Evolutionary conservation across 2,113 vertebrate genomes (phyloP), one percentile per base, ranked within the genome.

Genomic region (Pomatostomus ruficeps): DNA sequence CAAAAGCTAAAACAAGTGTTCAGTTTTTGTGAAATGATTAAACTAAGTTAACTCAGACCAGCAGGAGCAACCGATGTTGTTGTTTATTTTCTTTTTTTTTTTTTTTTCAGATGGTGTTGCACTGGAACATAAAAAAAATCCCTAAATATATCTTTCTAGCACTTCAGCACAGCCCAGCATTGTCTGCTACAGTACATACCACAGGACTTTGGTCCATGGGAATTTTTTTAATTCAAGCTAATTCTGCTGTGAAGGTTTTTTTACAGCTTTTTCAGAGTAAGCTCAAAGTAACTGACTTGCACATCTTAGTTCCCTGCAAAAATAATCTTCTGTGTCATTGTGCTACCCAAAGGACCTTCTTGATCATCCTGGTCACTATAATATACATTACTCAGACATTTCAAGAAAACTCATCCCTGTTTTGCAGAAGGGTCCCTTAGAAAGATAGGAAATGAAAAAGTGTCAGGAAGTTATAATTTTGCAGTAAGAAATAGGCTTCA

Each of bases 41-140:
- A 96, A 96, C 78, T 90, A 93, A 97, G 73, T 94, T 96, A 97
- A 97, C 94, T 97, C 93, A 94, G 73, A 97, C 82, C 92, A 96
- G 96, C 87, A 96, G 95, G 94, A 96, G 68, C 73, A 97, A 96
- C 96, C 95, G 88, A 91, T 97, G 91, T 45, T 95, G 45, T 89
- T 96, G 82, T 36, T 93, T 93, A 95, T 75, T 93, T 97, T 97
- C 71, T 97, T 96, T 97, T 95, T 54, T 90, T 88, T 91, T 92
- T 94, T 94, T 57, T 96, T 96, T 91, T 66, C 94, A 95, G 77
- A 90, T 84, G 61, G 59, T 67, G 67, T 91, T 85, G 94, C 90
- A 91, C 9, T 61, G 48, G 43, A 76, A 88, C 22, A 87, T 51
- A 36, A 85, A 95, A 71, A 83, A 70, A 74, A 66, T 20, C 59